phyloP scores from a whole-genome alignment of 2,888 invertebrate genomes.

The Anarsia innoxiella region DNA sequence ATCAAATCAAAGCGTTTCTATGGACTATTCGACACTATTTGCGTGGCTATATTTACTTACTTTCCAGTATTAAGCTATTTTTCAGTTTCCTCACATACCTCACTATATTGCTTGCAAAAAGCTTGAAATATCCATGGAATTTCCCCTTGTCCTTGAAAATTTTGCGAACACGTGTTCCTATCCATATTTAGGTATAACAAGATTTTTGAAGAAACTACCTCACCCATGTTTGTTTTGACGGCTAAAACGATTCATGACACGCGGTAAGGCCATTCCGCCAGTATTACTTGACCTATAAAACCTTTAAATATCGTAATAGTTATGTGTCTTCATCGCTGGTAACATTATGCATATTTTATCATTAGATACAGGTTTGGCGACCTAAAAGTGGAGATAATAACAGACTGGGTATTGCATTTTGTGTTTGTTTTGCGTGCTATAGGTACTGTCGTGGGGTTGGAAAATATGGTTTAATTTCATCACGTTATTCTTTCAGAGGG shows the following conservation, averaged over 20 bases:
- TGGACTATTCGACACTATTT: too few species aligned
- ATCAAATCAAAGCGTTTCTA: too few species aligned
- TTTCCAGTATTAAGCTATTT: too few species aligned
- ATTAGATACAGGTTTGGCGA: constrained; percentile 45
- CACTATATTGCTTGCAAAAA: too few species aligned
- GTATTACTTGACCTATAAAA: constrained; percentile 18
- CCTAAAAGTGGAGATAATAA: constrained; percentile 31
- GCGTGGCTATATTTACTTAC: too few species aligned
- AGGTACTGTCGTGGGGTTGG: too few species aligned
- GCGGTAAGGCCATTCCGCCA: constrained; percentile 9
- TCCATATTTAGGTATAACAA: neutral
- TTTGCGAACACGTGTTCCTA: constrained; percentile 1
- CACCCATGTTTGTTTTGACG: constrained; percentile 15
- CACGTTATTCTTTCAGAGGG: too few species aligned
- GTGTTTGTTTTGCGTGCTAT: too few species aligned
- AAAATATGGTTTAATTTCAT: too few species aligned
- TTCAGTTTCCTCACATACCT: too few species aligned
- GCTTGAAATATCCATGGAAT: too few species aligned
- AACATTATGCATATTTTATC: constrained; percentile 27
- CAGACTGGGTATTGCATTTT: too few species aligned
- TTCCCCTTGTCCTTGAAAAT: neutral
- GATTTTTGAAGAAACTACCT: neutral
- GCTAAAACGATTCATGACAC: constrained; percentile 11
- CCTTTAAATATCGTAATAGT: neutral
- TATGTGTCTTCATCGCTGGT: constrained; percentile 21